phyloP scores from a whole-genome alignment of 2,888 invertebrate species.

The Drosophila helvetica region DNA sequence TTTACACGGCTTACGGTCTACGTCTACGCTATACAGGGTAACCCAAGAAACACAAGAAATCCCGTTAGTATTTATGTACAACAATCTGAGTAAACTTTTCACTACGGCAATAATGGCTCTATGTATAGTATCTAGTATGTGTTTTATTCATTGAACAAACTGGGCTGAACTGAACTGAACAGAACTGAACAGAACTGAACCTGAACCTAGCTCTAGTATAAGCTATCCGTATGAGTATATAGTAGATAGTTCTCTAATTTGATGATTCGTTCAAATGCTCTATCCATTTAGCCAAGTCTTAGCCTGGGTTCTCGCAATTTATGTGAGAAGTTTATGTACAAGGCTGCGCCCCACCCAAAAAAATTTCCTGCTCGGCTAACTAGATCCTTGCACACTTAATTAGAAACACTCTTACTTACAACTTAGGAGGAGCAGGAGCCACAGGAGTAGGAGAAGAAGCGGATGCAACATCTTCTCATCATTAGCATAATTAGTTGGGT shows the following conservation, averaged over 20 bases:
- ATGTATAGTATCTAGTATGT: neutral
- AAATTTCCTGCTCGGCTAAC: constrained; percentile 44
- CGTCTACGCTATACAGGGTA: constrained; percentile 44
- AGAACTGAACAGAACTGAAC: too few species aligned
- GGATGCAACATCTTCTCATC: constrained; percentile 29
- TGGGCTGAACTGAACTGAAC: too few species aligned
- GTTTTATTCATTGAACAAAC: neutral
- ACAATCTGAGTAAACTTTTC: constrained; percentile 35
- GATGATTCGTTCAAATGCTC: constrained; percentile 24
- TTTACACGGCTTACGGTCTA: constrained; percentile 60
- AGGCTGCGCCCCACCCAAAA: constrained; percentile 31
- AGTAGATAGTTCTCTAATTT: constrained; percentile 12
- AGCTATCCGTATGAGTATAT: constrained; percentile 28
- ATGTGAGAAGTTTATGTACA: constrained; percentile 61
- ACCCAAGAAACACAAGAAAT: constrained; percentile 13
- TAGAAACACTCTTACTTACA: constrained; percentile 67
- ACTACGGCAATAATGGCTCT: constrained; percentile 22
- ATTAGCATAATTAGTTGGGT: constrained; percentile 63
- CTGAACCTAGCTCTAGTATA: neutral
- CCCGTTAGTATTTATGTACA: constrained; percentile 24
- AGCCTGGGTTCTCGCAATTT: constrained; percentile 41
- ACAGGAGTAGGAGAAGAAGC: constrained; percentile 4
- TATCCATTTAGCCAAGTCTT: constrained; percentile 31
- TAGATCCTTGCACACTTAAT: constrained; percentile 63
- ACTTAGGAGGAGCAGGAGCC: constrained; percentile 46